These are phyloP conservation scores for Pelobates fuscus DNA, from an alignment of 2,113 vertebrate genomes.

Conservation along the genomic window DNA sequence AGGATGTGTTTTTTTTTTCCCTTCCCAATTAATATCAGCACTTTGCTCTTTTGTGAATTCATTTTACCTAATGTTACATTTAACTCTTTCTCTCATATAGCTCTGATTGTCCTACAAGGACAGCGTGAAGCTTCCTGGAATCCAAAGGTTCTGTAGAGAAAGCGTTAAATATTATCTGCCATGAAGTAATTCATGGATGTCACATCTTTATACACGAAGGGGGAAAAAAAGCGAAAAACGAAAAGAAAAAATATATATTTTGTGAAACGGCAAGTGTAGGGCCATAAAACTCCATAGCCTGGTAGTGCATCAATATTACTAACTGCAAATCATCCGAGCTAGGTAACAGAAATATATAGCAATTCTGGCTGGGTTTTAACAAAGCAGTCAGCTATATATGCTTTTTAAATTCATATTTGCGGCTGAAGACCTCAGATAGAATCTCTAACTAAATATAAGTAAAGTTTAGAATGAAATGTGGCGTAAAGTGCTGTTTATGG, in stretches of 20 bases:
- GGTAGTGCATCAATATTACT: background rate
- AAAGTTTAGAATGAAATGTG: too few species aligned
- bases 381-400: background rate
- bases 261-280: slow-evolving; percentile 4
- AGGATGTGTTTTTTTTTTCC: background rate
- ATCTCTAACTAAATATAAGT: background rate
- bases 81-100: too few species aligned
- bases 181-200: slow-evolving; percentile 8
- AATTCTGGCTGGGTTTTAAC: background rate
- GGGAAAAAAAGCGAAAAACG: background rate
- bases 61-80: background rate
- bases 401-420: background rate
- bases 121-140: background rate
- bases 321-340: background rate
- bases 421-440: background rate
- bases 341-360: background rate
- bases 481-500: too few species aligned
- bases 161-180: background rate
- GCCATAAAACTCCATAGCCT: background rate
- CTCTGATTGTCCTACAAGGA: background rate
- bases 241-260: background rate
- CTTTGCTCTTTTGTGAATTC: background rate
- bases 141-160: background rate
- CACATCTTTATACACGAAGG: slow-evolving; percentile 1
- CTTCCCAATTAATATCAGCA: background rate